Evolutionary conservation across 2,113 vertebrate species (phyloP), one percentile per base, ranked within the genome.

Genomic region (Pluvianellus socialis): DNA sequence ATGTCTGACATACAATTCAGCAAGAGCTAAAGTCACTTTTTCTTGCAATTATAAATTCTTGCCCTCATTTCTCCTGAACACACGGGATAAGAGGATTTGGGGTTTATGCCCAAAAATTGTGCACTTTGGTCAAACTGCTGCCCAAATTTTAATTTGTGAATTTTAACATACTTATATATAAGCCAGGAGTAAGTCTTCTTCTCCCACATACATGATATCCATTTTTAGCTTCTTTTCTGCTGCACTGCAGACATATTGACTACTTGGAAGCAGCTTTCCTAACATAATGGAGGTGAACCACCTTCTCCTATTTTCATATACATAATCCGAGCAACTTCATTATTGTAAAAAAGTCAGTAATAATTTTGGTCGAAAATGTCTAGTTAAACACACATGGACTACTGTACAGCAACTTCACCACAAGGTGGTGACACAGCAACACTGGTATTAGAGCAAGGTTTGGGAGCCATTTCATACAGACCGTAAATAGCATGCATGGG

Each of bases 341-440:
- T 83, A 67, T 42, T 53, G 12, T 19, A 33, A 59, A 65, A 24
- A 90, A 32, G 22, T 52, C 33, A 58, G 56, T 20, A 73, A 67
- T 30, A 7, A 83, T 61, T 94, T 72, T 0, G 0, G 53, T 28
- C 30, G 40, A 45, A 83, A 86, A 20, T 4, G 22, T 23, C 17
- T 21, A 35, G 27, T 52, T 42, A 56, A 58, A 49, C 28, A 59
- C 40, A 18, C 9, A 7, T 1, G 9, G 35, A 68, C 24, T n/a
- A 44, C 30, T 1, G 3, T 27, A 40, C 24, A 74, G 67, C 30
- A 59, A 17, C 24, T 17, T 47, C 2, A 1, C 95, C 96, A 89
- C 44, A 0, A 95, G 94, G 77, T 68, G 95, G 93, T 90, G 92
- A 49, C 87, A 89, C 47, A 74, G 73, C 68, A n/a, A 3, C 27